Percentiles rank a stretch among this genome's conserved stretches.
Evolutionary conservation across 2,797 vertebrate species (phyloP).

Genomic region (Melanitta fusca): DNA sequence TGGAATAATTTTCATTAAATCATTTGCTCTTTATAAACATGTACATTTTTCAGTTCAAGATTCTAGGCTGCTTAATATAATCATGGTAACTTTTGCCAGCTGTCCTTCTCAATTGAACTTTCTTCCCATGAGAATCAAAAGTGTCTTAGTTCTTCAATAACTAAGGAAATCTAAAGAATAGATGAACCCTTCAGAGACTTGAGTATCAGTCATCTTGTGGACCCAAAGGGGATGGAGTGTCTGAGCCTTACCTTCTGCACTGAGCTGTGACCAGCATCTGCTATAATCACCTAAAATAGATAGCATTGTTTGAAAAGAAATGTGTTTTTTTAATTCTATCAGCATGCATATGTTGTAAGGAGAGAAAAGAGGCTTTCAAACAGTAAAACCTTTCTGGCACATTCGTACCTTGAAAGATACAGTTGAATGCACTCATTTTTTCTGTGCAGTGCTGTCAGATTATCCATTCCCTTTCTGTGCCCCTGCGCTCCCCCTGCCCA

Average conservation of each 20-base stretch:
- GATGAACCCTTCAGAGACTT: background rate
- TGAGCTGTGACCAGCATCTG: background rate
- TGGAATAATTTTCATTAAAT: background rate
- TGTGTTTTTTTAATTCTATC: background rate
- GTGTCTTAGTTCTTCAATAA: background rate
- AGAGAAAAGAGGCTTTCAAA: background rate
- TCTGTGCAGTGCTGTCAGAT: background rate
- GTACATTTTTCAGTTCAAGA: background rate
- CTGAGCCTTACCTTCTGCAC: background rate
- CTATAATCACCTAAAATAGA: background rate
- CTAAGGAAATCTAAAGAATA: background rate
- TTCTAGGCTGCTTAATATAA: background rate
- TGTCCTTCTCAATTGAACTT: background rate
- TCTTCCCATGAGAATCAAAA: background rate
- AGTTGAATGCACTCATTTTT: background rate
- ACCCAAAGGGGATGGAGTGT: background rate
- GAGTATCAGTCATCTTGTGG: background rate
- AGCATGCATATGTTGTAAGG: background rate
- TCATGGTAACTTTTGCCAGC: background rate
- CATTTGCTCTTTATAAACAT: background rate
- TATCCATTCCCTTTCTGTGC: background rate
- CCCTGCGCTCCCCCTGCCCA: background rate
- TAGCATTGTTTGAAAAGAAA: background rate
- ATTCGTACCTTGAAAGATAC: background rate
- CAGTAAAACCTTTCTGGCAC: background rate